Evolutionary conservation across 2,113 vertebrate genomes (phyloP).

Genomic region (Chaetodon auriga): DNA sequence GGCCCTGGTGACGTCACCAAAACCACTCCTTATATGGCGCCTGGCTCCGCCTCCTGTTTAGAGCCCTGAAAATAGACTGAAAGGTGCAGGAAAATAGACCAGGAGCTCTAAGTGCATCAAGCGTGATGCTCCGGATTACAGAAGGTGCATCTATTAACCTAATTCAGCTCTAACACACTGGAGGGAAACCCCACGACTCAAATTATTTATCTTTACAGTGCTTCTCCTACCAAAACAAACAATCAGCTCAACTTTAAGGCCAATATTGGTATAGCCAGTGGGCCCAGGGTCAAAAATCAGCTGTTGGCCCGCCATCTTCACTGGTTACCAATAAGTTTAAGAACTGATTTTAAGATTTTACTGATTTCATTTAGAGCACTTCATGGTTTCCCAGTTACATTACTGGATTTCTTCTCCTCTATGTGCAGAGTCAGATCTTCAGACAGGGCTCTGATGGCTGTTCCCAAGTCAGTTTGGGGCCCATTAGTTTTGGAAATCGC

Average conservation of each 20-base stretch:
- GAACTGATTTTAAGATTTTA: neutral
- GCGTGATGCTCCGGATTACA: neutral
- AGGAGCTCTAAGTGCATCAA: neutral
- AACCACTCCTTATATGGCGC: constrained; percentile 46
- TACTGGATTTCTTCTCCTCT: neutral
- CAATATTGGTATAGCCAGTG: too few relatives aligned
- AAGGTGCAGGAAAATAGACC: neutral
- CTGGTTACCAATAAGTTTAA: too few relatives aligned
- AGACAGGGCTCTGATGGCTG: neutral
- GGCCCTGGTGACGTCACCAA: constrained; percentile 76
- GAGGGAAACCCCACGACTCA: neutral
- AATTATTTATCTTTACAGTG: neutral
- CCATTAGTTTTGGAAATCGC: too few relatives aligned
- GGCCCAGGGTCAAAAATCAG: neutral
- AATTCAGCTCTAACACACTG: neutral
- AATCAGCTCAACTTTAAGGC: too few relatives aligned
- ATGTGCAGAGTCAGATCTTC: neutral
- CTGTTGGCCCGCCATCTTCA: neutral
- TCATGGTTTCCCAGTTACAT: neutral
- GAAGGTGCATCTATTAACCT: neutral
- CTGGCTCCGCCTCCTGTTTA: constrained; percentile 58
- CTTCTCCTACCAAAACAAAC: neutral
- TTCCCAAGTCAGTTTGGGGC: neutral
- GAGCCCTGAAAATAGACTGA: constrained; percentile 46
- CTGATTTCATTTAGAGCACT: too few relatives aligned